Base-by-base conservation (phyloP, 92 coral and sea anemone species). In the Epizoanthus illoricatus region DNA sequence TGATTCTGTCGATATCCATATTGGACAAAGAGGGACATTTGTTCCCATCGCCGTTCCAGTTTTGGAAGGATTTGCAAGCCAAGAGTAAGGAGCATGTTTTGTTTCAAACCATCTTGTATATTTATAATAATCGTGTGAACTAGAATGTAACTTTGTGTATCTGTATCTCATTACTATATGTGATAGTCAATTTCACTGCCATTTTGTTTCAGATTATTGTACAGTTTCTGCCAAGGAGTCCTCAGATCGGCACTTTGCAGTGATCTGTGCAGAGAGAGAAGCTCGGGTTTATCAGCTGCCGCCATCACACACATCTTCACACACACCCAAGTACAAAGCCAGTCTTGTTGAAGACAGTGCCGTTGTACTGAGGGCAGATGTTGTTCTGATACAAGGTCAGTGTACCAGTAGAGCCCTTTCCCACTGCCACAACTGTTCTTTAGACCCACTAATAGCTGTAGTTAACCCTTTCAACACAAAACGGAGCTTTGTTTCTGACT, bases 31-130 rank as follows among this genome's bases (percentile, higher is more conserved):
- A 93, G 39, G 99, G 98, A 5, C 94, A 93, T 75, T 80, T 96
- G 61, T 96, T 96, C 69, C 95, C 97, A 11, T 96, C 99, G 0
- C 99, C 99, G 11, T 85, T 94, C 58, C 94, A 89, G 81, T 96
- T 96, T 71, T 96, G 99, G 99, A 86, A 64, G 66, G 94, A 93
- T 12, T 86, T 86, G 64, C 85, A 84, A 36, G 52, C 73, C 41
- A 84, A 69, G 41, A 84, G 91, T 88, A 85, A 84, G 91, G n/a
- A 15, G 2, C 13, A 19, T 23, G 16, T 28, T 55, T n/a, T 16
- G 16, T 55, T 33, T 59, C 56, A 7, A 49, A 49, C 56, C 11
- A 49, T 2, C 56, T 49, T 49, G 15, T 49, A 10, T 49, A 10
- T 49, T 49, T 0, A 49, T 2, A 11, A 49, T 2, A 49, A 49